Base-by-base conservation (phyloP, 2,113 vertebrate genomes). In the Antechinus flavipes region DNA sequence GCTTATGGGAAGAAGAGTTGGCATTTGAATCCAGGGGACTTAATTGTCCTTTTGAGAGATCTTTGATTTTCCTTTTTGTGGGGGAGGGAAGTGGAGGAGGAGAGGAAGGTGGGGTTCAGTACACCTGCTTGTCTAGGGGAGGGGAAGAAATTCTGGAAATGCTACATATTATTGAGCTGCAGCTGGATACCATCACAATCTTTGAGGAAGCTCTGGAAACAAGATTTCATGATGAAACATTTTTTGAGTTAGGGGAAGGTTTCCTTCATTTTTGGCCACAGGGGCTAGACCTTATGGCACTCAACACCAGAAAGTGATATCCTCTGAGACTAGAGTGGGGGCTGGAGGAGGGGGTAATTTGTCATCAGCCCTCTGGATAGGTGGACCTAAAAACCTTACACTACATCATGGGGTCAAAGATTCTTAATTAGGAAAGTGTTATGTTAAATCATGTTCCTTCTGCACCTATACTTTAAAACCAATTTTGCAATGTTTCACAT, bases 171-270 rank as follows among this genome's bases (percentile, higher is more conserved):
- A 50, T 19, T 58, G 91, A 53, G 50, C 91, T 92, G 56, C 93
- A 95, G 56, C 91, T 91, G n/a, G 49, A 24, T 55, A 50, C 49
- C 22, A 91, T 53, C 22, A 93, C 3, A n/a, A 49, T 54, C 53
- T 47, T 89, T 93, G 16, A 93, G 93, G 89, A 93, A 95, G 14
- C 50, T 84, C 35, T 42, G 5, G 68, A 84, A 42, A 84, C 16
- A 84, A 84, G n/a, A 84, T 84, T 42, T 42, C n/a, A 84, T 84
- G 16, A 84, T 42, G n/a, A 84, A 84, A 42, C 27, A 91, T 52
- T 93, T 96, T 97, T 95, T 42, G 68, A 24, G 54, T 22, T 8
- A 95, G 76, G 35, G 30, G 90, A 95, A 95, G 92, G 90, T 49
- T 25, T 76, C 54, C 49, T 91, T 97, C 91, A 95, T 50, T 14